Percentiles rank a stretch among this genome's conserved stretches.
Evolutionary conservation across 2,113 vertebrate species (phyloP).

Genomic region (Barnardius zonarius): DNA sequence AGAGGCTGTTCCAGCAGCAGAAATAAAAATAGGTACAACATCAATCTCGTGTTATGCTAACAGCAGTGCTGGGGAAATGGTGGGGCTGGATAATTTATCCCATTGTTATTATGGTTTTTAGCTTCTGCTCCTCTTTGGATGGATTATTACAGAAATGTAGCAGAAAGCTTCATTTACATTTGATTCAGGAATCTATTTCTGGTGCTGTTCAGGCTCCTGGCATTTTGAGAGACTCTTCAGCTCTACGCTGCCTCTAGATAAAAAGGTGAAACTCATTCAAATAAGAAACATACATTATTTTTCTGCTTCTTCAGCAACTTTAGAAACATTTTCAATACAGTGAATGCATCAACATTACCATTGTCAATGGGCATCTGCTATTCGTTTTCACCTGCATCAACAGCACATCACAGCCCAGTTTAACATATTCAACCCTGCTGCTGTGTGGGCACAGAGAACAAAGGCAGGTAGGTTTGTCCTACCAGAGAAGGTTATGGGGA

Average conservation of each 20-base stretch:
- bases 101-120: conserved; percentile 21
- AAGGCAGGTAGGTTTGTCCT: not conserved
- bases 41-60: not conserved
- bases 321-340: not conserved
- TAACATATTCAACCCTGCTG: not conserved
- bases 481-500: not conserved
- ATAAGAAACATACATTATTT: not conserved
- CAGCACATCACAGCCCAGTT: not conserved
- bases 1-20: conserved; percentile 21
- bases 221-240: conserved; percentile 12
- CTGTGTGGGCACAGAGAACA: not conserved
- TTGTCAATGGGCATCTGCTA: conserved; percentile 14
- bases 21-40: conserved; percentile 38
- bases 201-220: not conserved
- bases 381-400: not conserved
- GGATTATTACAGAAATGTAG: conserved; percentile 22
- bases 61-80: not conserved
- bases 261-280: conserved; percentile 58
- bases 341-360: not conserved
- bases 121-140: not conserved
- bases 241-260: not conserved
- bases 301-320: conserved; percentile 66
- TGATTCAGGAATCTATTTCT: conserved; percentile 34
- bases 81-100: conserved; percentile 23
- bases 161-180: conserved; percentile 41